Base-by-base conservation (phyloP, 1,140 invertebrate genomes). In the Helicorthomorpha holstii region DNA sequence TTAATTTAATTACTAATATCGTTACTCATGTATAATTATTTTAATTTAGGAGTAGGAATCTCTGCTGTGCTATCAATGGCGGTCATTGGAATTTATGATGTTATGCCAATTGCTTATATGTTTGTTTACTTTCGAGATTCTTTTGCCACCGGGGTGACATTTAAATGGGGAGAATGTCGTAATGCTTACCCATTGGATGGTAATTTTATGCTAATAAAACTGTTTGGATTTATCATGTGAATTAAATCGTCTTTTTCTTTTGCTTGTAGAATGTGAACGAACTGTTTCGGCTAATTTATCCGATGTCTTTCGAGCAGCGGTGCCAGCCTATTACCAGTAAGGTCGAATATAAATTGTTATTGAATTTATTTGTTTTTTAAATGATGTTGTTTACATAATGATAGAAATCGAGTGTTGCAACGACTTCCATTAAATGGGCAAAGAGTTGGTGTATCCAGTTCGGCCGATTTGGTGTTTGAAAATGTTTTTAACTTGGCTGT, bases 81-180 rank as follows among this genome's bases (percentile, higher is more conserved):
- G 3, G 71, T 89, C 24, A 77, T 87, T 50, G 85, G 86, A 27
- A 77, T 90, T 54, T 92, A 91, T 66, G 86, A 82, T 60, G 81
- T 86, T 45, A 77, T 90, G 12, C 84, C 84, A 2, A 72, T 91
- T 14, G 85, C 85, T 4, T 93, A 87, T 87, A 78, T 92, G 68
- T 82, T 91, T 60, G 78, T 89, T 46, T 93, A 87, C 66, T 83
- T 80, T 61, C 74, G 86, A 56, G 88, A 92, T 66, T 85, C 85
- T 1, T 91, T 91, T 61, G 84, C 88, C 51, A 82, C 83, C 1
- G 78, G 83, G 48, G 71, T 79, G 50, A 82, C 88, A 61, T 91
- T 88, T 64, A 75, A 81, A 64, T 92, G 87, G 87, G 79, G 83
- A 16, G 76, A 85, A 61, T 69, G 67, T 49, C 47, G 51, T 43